Evolutionary conservation across 2,113 vertebrate species (phyloP).

Genomic region (Hylia prasina): DNA sequence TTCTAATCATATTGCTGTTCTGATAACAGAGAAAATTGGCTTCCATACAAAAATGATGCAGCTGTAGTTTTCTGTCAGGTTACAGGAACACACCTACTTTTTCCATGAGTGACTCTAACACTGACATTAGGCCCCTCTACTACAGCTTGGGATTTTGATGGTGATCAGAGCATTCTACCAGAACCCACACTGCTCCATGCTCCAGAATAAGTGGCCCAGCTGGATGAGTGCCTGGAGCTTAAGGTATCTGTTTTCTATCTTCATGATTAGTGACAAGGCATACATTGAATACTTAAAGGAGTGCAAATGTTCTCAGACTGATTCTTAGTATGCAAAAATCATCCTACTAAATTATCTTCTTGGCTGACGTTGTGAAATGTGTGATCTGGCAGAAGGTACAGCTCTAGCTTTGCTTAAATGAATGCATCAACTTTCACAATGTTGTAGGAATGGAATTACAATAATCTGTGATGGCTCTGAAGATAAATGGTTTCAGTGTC

Average conservation of each 20-base stretch:
- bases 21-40: not conserved
- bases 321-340: constrained; percentile 11
- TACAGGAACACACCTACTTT: not conserved
- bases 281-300: constrained; percentile 6
- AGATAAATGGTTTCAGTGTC: not conserved
- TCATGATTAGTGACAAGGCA: constrained; percentile 12
- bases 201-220: not conserved
- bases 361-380: constrained; percentile 7
- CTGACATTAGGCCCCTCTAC: not conserved
- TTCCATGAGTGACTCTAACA: not conserved
- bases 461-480: not conserved
- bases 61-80: not conserved
- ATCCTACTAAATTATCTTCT: constrained; percentile 10
- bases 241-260: constrained; percentile 13
- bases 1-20: not conserved
- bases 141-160: not conserved
- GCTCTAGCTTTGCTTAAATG: not conserved
- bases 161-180: not conserved
- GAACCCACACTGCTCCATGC: not conserved
- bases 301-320: not conserved
- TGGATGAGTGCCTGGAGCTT: not conserved
- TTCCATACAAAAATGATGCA: not conserved
- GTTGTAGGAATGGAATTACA: not conserved
- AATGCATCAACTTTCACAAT: not conserved
- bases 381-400: constrained; percentile 5